Evolutionary conservation across 2,888 invertebrate species (phyloP), one percentile per base, ranked within the genome.

Genomic region (Cryptocephalus moraei): DNA sequence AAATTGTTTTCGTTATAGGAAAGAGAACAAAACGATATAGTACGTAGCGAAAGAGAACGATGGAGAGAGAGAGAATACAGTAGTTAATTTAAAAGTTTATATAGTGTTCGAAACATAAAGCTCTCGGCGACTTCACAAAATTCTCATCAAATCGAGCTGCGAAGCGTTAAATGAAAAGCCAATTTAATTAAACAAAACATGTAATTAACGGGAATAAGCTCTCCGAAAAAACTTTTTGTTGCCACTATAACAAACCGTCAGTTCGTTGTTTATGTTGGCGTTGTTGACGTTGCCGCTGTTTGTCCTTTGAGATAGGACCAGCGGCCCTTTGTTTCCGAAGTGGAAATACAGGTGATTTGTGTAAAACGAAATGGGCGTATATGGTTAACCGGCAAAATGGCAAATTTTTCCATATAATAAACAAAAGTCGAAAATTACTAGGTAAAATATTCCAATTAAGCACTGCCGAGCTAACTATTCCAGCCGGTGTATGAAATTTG

Each of bases 161-260:
- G 60, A 54, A 62, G 59, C 64, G 58, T 61, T 62, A 64, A 66
- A 65, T 64, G 63, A 63, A 66, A 64, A 64, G 62, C 64, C 64
- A 64, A 65, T 65, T 64, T 64, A 65, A 66, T 66, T 65, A 64
- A 63, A 64, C 62, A 62, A 66, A 66, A 64, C 64, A 61, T 54
- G 63, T 64, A 64, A 65, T 65, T 65, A 65, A 62, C 60, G 57
- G 61, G 56, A 57, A 56, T 55, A 56, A 54, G 57, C 53, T 51
- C 45, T 40, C 10, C 40, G 40, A 12, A 32, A 10, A 22, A 12
- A 9, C 31, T 32, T 32, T 31, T 10, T 40, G 40, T 40, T 32
- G 22, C 13, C 22, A 14, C 43, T 45, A 47, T 45, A 42, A 45
- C 47, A 43, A 45, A 46, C 48, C 43, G 43, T 38, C 48, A 42